These are phyloP conservation scores for Capromys pilorides DNA, from an alignment of 2,797 vertebrate species.

Conservation along the genomic window DNA sequence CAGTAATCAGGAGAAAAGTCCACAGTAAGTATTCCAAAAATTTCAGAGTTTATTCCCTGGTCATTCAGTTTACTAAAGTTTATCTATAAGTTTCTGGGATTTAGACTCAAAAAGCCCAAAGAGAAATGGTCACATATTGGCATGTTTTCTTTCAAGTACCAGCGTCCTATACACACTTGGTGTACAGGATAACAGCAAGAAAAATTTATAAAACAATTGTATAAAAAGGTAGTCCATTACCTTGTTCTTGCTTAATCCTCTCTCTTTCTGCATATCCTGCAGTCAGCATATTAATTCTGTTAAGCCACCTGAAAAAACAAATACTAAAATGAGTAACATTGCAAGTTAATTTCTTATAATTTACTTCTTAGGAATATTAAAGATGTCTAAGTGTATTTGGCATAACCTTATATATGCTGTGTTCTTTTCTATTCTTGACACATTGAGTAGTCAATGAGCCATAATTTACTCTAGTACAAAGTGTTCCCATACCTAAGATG, in stretches of 20 bases:
- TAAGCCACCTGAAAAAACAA: conserved; percentile 94
- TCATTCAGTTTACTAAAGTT: conserved; percentile 33
- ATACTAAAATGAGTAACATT: conserved; percentile 75
- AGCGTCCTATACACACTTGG: neutral
- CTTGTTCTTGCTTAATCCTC: conserved; percentile 96
- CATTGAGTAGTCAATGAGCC: conserved; percentile 66
- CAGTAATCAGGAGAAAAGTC: conserved; percentile 17
- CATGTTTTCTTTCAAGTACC: conserved; percentile 51
- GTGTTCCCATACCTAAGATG: conserved; percentile 73
- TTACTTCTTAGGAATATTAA: conserved; percentile 73
- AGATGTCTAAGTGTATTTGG: conserved; percentile 64
- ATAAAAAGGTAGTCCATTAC: conserved; percentile 84
- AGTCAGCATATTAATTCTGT: conserved; percentile 96
- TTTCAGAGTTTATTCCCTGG: conserved; percentile 7
- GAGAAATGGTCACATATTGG: conserved; percentile 25
- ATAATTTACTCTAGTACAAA: conserved; percentile 77
- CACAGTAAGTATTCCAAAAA: conserved; percentile 6
- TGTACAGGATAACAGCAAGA: neutral
- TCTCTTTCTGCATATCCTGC: conserved; percentile 96
- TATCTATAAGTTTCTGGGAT: conserved; percentile 12
- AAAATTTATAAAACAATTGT: conserved; percentile 52
- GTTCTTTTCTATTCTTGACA: conserved; percentile 73
- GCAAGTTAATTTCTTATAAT: conserved; percentile 43
- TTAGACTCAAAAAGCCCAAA: conserved; percentile 21
- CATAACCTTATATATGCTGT: conserved; percentile 70